Percentiles rank a stretch among this genome's conserved stretches.
Evolutionary conservation across 2,113 vertebrate species (phyloP).

Genomic region (Percopsis transmontana): DNA sequence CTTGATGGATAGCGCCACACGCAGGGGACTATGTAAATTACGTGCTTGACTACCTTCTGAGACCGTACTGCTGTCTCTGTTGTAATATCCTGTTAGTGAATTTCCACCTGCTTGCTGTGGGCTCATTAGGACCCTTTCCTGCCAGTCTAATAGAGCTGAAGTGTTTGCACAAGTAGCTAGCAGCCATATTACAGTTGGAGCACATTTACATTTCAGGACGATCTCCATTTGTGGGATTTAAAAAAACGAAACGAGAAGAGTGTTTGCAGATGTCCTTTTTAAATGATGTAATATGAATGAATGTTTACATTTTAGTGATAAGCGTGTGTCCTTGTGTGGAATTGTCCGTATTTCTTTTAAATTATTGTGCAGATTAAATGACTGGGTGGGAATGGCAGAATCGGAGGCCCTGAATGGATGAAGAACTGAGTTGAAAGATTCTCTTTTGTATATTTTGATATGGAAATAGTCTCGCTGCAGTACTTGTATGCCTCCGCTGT

Average conservation of each 20-base stretch:
- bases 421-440: slow-evolving; percentile 25
- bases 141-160: slow-evolving; percentile 38
- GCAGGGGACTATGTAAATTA: slow-evolving; percentile 24
- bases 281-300: slow-evolving; percentile 50
- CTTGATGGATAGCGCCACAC: slow-evolving; percentile 4
- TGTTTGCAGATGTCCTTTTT: slow-evolving; percentile 48
- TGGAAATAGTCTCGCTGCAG: slow-evolving; percentile 63
- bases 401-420: slow-evolving; percentile 33
- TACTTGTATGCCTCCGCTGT: slow-evolving; percentile 58
- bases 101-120: slow-evolving; percentile 12
- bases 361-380: slow-evolving; percentile 47
- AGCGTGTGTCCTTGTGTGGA: slow-evolving; percentile 26
- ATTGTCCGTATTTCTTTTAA: slow-evolving; percentile 51
- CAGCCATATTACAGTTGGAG: slow-evolving; percentile 38
- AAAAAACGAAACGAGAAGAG: slow-evolving; percentile 24
- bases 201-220: slow-evolving; percentile 38
- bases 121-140: slow-evolving; percentile 33
- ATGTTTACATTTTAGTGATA: slow-evolving; percentile 70
- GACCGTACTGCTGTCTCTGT: slow-evolving; percentile 11
- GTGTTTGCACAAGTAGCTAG: slow-evolving; percentile 48
- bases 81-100: slow-evolving; percentile 7
- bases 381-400: slow-evolving; percentile 24
- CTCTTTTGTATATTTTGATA: slow-evolving; percentile 65
- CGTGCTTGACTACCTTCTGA: slow-evolving; percentile 22
- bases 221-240: slow-evolving; percentile 29